These are phyloP conservation scores for Pararge aegeria DNA, from an alignment of 1,140 invertebrate genomes.

Conservation along the genomic window DNA sequence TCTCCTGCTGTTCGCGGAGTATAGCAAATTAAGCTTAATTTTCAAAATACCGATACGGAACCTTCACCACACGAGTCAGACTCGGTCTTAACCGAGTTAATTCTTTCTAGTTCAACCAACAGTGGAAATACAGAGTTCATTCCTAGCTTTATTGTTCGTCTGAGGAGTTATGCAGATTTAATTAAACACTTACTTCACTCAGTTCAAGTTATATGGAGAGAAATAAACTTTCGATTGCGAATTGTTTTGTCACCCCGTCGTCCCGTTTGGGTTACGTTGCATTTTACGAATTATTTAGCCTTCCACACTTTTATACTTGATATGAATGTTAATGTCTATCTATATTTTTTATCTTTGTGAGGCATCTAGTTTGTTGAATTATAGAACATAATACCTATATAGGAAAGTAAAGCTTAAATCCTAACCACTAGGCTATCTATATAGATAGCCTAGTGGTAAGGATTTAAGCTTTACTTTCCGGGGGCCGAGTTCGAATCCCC, in stretches of 20 bases:
- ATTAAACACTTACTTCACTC: slow-evolving; percentile 51
- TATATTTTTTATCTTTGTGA: no score
- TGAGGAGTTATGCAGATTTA: slow-evolving; percentile 61
- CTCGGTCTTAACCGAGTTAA: not conserved
- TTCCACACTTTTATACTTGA: no score
- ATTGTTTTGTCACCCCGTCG: not conserved
- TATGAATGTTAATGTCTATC: no score
- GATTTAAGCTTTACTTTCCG: no score
- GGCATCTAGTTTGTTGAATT: no score
- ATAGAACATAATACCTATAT: no score
- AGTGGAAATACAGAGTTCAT: slow-evolving; percentile 57
- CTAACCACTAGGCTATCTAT: no score
- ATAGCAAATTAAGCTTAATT: no score
- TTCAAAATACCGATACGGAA: not conserved
- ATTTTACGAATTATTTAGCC: not conserved
- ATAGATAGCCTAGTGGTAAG: no score
- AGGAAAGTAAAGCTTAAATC: no score
- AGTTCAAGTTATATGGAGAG: slow-evolving; percentile 48
- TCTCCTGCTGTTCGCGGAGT: no score
- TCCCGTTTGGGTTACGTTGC: not conserved
- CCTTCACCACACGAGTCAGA: not conserved
- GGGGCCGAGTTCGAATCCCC: no score
- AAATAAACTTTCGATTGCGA: slow-evolving; percentile 46
- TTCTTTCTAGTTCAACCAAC: slow-evolving; percentile 31
- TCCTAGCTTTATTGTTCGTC: slow-evolving; percentile 37